Base-by-base conservation (phyloP, 2,113 vertebrate species). In the Aegotheles bennettii region DNA sequence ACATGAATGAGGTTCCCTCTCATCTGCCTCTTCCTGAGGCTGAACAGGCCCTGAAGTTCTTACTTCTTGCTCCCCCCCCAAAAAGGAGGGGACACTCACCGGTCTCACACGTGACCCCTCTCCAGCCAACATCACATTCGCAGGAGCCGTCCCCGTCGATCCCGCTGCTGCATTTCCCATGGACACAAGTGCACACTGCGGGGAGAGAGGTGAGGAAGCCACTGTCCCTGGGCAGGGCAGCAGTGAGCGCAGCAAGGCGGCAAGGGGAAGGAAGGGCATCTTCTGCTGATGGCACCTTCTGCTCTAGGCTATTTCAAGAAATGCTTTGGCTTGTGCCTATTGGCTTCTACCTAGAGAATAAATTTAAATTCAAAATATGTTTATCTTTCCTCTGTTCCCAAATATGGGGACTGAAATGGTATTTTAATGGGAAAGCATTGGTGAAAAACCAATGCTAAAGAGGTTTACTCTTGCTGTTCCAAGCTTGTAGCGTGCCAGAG, bases 101-200 rank as follows among this genome's bases (percentile, higher is more conserved):
- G 1, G 80, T 93, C 1, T 99, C 98, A 13, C 99, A 99, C 0
- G 10, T 92, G 53, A 99, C 87, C 9, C 99, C 99, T 92, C 98
- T 98, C 99, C 99, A 99, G 70, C 99, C 99, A 15, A 98, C 33
- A 0, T 99, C 97, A 70, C 99, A 99, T 33, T 98, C 97, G 7
- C 99, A 99, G 70, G 98, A 97, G 28, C 99, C 99, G 0, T 99
- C 99, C 0, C 99, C 99, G 0, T 84, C 20, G 3, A 94, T 83
- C 13, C 99, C 99, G 0, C 98, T 98, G 23, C 56, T 98, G 95
- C 99, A 99, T 87, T 90, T 98, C 33, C 99, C 99, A 0, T 99
- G 97, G 57, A 97, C 78, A 50, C 99, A 99, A 12, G 84, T 1
- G 28, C 99, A 99, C 0, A 10, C 99, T 99, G 83, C 24, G 43